Conservation (phyloP, 2,888 invertebrate genomes). For the Leucoma salicis region DNA sequence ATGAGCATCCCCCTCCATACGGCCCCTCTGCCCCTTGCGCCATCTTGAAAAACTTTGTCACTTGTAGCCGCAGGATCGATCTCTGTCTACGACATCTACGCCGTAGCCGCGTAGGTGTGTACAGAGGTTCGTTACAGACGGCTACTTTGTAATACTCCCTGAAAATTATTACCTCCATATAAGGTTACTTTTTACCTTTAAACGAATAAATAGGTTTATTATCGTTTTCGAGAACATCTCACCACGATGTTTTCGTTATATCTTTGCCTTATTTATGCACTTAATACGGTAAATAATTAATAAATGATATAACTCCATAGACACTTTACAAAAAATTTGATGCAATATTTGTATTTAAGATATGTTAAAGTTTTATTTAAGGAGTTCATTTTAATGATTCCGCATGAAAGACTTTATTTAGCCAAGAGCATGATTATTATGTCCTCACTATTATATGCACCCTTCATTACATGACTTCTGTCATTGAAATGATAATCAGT, state of each 20-base stretch:
- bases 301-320: too few species aligned
- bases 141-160: background rate
- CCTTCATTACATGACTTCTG: slow-evolving; percentile 70
- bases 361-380: too few species aligned
- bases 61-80: slow-evolving; percentile 78
- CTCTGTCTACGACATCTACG: slow-evolving; percentile 68
- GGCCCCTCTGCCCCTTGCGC: slow-evolving; percentile 54
- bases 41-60: slow-evolving; percentile 81
- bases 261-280: too few species aligned
- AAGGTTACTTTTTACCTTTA: too few species aligned
- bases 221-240: too few species aligned
- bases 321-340: too few species aligned
- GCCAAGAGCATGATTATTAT: slow-evolving; percentile 35
- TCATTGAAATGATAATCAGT: slow-evolving; percentile 79
- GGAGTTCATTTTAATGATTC: too few species aligned
- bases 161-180: background rate
- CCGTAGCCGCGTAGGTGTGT: slow-evolving; percentile 48
- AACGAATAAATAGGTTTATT: too few species aligned
- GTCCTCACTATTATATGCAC: slow-evolving; percentile 47
- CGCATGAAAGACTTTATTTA: slow-evolving; percentile 16
- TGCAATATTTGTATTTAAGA: too few species aligned
- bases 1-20: slow-evolving; percentile 70
- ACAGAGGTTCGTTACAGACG: slow-evolving; percentile 13
- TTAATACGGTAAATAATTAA: too few species aligned
- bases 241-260: too few species aligned